Evolutionary conservation across 2,797 vertebrate genomes (phyloP).

Genomic region (Smutsia gigantea): DNA sequence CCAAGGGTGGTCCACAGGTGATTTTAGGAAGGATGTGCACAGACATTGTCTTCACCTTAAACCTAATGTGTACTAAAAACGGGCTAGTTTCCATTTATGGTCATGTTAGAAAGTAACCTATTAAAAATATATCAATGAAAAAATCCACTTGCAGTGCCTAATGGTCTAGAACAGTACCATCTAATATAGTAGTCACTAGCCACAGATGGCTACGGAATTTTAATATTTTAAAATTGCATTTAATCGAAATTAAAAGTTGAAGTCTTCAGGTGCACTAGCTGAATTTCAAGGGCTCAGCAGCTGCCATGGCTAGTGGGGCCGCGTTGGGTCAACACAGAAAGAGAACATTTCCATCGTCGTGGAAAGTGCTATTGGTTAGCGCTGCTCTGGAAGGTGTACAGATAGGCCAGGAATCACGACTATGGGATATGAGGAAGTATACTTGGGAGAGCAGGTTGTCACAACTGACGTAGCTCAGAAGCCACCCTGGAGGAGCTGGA

Average conservation of each 20-base stretch:
- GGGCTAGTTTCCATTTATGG: neutral
- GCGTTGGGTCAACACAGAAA: neutral
- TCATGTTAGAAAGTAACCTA: neutral
- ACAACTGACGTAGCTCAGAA: neutral
- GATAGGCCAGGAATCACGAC: neutral
- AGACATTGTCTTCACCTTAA: neutral
- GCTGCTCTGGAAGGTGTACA: neutral
- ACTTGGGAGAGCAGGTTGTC: rapidly evolving
- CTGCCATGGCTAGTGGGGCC: neutral
- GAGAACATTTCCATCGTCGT: neutral
- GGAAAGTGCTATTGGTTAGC: neutral
- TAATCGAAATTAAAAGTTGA: neutral
- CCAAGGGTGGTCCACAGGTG: too few species aligned
- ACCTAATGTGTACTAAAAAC: neutral
- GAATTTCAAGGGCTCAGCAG: neutral
- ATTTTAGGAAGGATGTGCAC: neutral
- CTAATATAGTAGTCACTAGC: neutral
- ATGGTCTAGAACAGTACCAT: neutral
- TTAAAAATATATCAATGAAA: neutral
- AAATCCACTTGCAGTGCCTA: neutral
- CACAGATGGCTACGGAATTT: neutral
- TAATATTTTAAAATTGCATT: neutral
- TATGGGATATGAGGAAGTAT: neutral
- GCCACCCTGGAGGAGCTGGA: neutral
- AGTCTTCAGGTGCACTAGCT: neutral